Evolutionary conservation across 2,888 invertebrate species (phyloP).

Genomic region (Achlya flavicornis): DNA sequence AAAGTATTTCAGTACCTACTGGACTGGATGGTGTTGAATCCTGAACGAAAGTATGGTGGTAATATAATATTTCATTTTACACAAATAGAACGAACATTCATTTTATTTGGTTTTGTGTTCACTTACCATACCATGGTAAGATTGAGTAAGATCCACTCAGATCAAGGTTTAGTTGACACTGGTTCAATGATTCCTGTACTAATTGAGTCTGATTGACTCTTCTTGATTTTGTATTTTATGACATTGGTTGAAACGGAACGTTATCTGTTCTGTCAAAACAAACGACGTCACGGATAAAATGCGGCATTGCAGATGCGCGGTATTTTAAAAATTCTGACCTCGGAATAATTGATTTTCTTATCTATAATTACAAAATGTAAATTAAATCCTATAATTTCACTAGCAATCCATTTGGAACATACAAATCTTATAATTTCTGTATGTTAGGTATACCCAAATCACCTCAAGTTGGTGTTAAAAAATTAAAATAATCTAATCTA

Average conservation of each 20-base stretch:
- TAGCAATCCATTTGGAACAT: neutral
- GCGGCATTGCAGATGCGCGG: slow-evolving; percentile 64
- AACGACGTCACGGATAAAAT: slow-evolving; percentile 22
- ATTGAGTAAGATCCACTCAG: too few relatives aligned
- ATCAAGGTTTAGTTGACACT: too few relatives aligned
- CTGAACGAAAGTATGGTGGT: too few relatives aligned
- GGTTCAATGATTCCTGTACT: too few relatives aligned
- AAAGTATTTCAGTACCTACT: too few relatives aligned
- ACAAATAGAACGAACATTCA: neutral
- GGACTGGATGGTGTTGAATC: too few relatives aligned
- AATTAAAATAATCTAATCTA: neutral
- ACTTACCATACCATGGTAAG: too few relatives aligned
- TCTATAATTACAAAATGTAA: neutral
- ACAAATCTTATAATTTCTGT: neutral
- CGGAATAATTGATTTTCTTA: slow-evolving; percentile 36
- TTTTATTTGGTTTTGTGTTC: too few relatives aligned
- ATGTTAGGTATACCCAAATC: neutral
- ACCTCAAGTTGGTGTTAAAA: neutral
- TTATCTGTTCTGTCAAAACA: slow-evolving; percentile 10
- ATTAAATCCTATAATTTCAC: neutral
- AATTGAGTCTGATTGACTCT: too few relatives aligned
- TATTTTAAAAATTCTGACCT: slow-evolving; percentile 43
- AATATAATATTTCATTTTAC: too few relatives aligned
- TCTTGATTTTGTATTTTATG: too few relatives aligned
- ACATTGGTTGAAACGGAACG: too few relatives aligned